Conservation (phyloP, 2,113 vertebrate genomes). For the Eptatretus burgeri region DNA sequence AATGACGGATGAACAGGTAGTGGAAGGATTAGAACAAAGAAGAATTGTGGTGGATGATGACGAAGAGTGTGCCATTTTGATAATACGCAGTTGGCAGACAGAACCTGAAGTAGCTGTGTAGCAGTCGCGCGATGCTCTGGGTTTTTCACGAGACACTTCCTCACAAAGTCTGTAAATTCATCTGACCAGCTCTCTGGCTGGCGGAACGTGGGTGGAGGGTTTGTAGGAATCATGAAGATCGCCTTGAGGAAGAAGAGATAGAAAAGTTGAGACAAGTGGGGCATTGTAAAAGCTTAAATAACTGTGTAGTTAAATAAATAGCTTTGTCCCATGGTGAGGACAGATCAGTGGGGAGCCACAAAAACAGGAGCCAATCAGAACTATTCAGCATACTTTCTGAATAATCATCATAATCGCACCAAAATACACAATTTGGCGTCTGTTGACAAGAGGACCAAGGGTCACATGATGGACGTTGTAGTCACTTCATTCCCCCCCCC, state of each 20-base stretch:
- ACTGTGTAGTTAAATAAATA: neutral
- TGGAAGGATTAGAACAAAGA: neutral
- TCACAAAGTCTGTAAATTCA: constrained; percentile 39
- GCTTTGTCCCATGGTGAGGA: no score
- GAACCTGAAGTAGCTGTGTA: constrained; percentile 59
- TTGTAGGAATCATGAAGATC: constrained; percentile 90
- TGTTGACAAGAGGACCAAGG: no score
- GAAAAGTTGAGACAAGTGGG: neutral
- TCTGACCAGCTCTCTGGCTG: constrained; percentile 44
- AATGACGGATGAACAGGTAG: neutral
- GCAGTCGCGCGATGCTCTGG: constrained; percentile 52
- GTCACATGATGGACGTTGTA: no score
- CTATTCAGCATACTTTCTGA: no score
- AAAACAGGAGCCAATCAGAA: no score
- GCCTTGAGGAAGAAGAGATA: constrained; percentile 22
- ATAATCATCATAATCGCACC: no score
- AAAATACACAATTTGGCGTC: no score
- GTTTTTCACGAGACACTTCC: constrained; percentile 61
- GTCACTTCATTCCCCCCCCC: no score
- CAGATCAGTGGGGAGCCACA: no score
- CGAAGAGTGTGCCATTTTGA: no score
- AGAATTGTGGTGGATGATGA: neutral
- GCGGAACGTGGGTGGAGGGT: constrained; percentile 51
- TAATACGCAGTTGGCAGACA: neutral
- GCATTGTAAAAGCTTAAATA: neutral